phyloP scores from a whole-genome alignment of 2,888 invertebrate species.

The Dicyrtomina minuta region DNA sequence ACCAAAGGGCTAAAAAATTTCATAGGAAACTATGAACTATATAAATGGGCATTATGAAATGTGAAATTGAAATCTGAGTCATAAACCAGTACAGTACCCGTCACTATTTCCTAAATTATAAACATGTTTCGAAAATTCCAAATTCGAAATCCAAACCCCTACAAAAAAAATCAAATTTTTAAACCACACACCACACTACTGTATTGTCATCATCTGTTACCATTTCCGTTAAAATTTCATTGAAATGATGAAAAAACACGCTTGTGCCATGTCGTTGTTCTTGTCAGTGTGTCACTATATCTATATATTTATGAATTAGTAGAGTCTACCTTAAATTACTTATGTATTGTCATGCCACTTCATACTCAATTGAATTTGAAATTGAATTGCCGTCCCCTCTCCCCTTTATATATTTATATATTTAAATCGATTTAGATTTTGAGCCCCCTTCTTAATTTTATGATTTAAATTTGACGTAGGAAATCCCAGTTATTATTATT shows the following conservation, averaged over 20 bases:
- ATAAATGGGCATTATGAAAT: neutral
- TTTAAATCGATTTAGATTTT: neutral
- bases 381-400: no score
- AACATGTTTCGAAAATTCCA: no score
- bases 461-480: no score
- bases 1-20: neutral
- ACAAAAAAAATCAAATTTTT: neutral
- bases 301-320: no score
- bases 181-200: neutral
- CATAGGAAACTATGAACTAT: neutral
- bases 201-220: neutral
- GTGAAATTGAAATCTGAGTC: no score
- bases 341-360: conserved; percentile 19
- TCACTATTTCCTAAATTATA: no score
- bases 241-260: neutral
- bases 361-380: conserved; percentile 3
- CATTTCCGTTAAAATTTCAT: neutral
- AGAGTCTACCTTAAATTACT: neutral
- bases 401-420: no score
- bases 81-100: no score
- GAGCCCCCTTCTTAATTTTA: no score
- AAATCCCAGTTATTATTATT: no score
- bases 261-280: conserved; percentile 26
- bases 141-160: neutral
- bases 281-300: conserved; percentile 22